phyloP scores from a whole-genome alignment of 2,113 vertebrate species.

The Dicentrarchus labrax region DNA sequence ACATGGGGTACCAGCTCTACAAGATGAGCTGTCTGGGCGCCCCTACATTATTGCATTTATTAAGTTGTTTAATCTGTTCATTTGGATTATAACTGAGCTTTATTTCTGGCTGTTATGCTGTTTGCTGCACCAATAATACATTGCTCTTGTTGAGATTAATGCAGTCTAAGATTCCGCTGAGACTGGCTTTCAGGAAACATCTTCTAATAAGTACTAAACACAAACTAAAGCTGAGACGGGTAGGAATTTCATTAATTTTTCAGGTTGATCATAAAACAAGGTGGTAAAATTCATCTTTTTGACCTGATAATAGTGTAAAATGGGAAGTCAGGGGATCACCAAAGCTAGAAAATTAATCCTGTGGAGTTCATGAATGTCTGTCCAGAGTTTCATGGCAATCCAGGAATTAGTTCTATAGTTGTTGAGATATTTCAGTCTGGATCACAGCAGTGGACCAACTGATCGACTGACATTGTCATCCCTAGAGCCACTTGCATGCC shows the following conservation, averaged over 20 bases:
- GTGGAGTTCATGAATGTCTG: background rate
- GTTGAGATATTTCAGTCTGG: background rate
- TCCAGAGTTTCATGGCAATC: background rate
- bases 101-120: background rate
- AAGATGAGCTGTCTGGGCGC: too few relatives aligned
- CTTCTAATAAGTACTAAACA: background rate
- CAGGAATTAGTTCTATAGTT: background rate
- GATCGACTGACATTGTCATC: background rate
- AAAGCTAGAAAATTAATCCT: background rate
- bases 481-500: background rate
- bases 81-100: background rate
- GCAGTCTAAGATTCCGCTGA: background rate
- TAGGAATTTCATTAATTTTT: background rate
- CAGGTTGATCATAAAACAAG: background rate
- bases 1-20: too few relatives aligned
- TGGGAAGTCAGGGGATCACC: too few relatives aligned
- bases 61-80: background rate
- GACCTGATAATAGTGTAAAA: background rate
- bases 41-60: background rate
- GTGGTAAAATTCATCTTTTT: too few relatives aligned
- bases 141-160: constrained; percentile 1
- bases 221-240: background rate
- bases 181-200: constrained; percentile 5
- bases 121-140: background rate
- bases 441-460: background rate